These are phyloP conservation scores for Atopsyche davidsoni DNA, from an alignment of 1,140 invertebrate genomes.

Conservation along the genomic window DNA sequence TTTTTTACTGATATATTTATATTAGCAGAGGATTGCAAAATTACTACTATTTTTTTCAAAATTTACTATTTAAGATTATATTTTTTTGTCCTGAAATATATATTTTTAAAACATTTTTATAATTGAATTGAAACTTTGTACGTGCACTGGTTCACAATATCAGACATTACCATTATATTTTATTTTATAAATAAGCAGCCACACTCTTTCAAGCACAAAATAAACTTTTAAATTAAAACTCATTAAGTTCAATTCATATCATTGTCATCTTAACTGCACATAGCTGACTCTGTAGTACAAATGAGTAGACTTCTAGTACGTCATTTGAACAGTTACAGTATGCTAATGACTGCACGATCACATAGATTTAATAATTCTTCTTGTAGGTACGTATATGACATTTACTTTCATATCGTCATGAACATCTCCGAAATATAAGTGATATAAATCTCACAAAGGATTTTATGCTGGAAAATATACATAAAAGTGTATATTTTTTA, in stretches of 20 bases:
- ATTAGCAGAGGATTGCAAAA: too few species aligned
- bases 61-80: too few species aligned
- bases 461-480: too few species aligned
- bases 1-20: too few species aligned
- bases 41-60: too few species aligned
- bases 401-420: conserved; percentile 10
- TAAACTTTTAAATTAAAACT: background rate
- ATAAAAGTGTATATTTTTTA: background rate
- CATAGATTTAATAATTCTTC: conserved; percentile 20
- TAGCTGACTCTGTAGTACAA: conserved; percentile 26
- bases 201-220: background rate
- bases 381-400: conserved; percentile 22
- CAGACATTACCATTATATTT: too few species aligned
- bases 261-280: conserved; percentile 28
- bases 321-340: conserved; percentile 14
- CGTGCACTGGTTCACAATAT: too few species aligned
- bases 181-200: too few species aligned
- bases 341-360: conserved; percentile 30
- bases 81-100: too few species aligned
- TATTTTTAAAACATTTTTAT: too few species aligned
- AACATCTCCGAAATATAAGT: background rate
- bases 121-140: too few species aligned
- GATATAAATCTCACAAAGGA: background rate
- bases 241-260: conserved; percentile 12
- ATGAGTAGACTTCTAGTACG: conserved; percentile 20